phyloP scores from a whole-genome alignment of 1,140 invertebrate species.

The Notospermus geniculatus region DNA sequence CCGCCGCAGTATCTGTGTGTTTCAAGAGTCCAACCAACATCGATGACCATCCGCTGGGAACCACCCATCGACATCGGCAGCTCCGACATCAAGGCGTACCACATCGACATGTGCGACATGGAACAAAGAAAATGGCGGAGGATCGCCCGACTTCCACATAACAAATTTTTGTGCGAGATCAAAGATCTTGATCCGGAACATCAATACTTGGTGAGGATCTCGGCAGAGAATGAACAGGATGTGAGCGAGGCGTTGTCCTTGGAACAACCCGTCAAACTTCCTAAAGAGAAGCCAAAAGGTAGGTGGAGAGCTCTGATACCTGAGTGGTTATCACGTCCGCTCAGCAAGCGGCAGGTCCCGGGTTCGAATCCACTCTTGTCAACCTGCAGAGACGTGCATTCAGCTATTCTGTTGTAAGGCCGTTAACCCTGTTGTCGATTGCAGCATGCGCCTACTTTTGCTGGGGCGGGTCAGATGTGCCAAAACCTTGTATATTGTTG shows the following conservation, averaged over 20 bases:
- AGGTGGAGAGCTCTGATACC: slow-evolving; percentile 33
- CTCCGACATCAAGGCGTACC: slow-evolving; percentile 86
- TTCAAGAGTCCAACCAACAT: slow-evolving; percentile 42
- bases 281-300: slow-evolving; percentile 83
- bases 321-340: too few relatives aligned
- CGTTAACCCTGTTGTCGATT: too few relatives aligned
- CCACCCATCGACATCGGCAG: slow-evolving; percentile 97
- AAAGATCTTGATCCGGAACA: slow-evolving; percentile 80
- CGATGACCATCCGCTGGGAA: slow-evolving; percentile 68
- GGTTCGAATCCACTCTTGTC: too few relatives aligned
- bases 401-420: too few relatives aligned
- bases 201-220: slow-evolving; percentile 90
- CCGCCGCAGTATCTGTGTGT: slow-evolving; percentile 36
- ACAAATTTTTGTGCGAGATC: slow-evolving; percentile 38
- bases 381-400: too few relatives aligned
- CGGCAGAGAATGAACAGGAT: slow-evolving; percentile 91
- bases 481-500: too few relatives aligned
- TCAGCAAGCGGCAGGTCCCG: too few relatives aligned
- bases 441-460: too few relatives aligned
- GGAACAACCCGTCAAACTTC: slow-evolving; percentile 66
- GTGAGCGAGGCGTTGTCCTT: slow-evolving; percentile 54
- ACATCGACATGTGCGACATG: slow-evolving; percentile 74
- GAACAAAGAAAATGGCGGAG: slow-evolving; percentile 67
- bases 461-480: too few relatives aligned
- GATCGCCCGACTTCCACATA: slow-evolving; percentile 33